Evolutionary conservation across 2,888 invertebrate genomes (phyloP), one percentile per base, ranked within the genome.

Genomic region (Caenorhabditis sp.): DNA sequence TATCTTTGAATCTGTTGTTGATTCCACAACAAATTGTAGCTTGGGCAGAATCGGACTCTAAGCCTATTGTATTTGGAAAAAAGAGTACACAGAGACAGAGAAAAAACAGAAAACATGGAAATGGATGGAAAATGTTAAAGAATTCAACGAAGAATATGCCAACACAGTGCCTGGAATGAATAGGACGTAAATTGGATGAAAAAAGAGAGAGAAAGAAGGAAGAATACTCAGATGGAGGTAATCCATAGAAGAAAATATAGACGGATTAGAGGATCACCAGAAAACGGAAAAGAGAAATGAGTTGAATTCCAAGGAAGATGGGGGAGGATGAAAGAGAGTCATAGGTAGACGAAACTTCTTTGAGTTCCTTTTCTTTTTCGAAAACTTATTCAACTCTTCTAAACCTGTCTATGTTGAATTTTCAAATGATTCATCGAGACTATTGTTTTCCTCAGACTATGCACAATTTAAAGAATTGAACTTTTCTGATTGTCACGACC

Each of bases 191-290:
- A 77, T 77, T 77, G 76, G 69, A 66, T 56, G 64, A 51, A 51
- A 51, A 51, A 51, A 70, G 22, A 49, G 38, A 61, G 69, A 35
- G 49, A 58, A 54, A 14, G 16, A 44, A 44, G 44, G 5, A 69
- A 35, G 51, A 64, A 64, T 54, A 56, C 66, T 54, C 54, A 69
- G 44, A 63, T 35, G 35, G 64, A 64, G 81, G 74, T 77, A 77
- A 77, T 77, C 77, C 77, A 22, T 6, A 35, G 22, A 26, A 64
- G 72, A 64, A 61, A 75, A 72, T 74, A 84, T 59, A 84, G 76
- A 35, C 19, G 70, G 70, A 77, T 72, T 73, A 82, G 73, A 72
- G 64, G 75, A 75, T 75, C 66, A 76, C 58, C 24, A 49, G 47
- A 54, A 66, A 58, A 35, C 8, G 41, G 38, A 61, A 44, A 64